A percentile compares a stretch with the other conserved stretches of the same genome.
These are phyloP conservation scores for Cantharis nigra DNA, from an alignment of 2,888 invertebrate species.

Conservation along the genomic window DNA sequence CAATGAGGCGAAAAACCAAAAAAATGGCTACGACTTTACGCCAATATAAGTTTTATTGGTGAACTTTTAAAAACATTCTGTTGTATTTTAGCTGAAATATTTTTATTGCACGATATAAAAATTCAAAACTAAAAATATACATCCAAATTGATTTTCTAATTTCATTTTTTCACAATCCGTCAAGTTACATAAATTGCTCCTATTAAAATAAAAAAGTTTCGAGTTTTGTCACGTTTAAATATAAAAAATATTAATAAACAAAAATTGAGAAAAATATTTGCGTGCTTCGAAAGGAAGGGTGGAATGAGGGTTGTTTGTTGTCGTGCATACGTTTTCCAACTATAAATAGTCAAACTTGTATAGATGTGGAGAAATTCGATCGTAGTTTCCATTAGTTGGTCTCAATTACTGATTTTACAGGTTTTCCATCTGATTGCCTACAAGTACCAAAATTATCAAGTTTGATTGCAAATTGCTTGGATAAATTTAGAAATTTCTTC, in stretches of 20 bases:
- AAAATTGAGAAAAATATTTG: neutral
- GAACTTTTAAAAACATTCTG: neutral
- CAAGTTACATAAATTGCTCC: neutral
- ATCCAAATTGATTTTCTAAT: neutral
- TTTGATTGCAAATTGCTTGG: neutral
- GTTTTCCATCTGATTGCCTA: neutral
- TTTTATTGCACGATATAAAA: neutral
- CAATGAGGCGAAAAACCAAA: neutral
- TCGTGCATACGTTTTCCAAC: neutral
- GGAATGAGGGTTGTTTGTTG: neutral
- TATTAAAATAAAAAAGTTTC: neutral
- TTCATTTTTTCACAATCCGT: neutral
- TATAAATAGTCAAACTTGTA: neutral
- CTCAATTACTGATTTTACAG: neutral
- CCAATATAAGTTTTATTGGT: neutral
- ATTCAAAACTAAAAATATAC: neutral
- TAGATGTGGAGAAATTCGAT: neutral
- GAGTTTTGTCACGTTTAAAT: neutral
- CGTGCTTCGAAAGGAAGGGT: neutral
- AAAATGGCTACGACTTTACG: neutral
- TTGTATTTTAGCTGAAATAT: neutral
- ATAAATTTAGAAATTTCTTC: too few species aligned
- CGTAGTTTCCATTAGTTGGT: neutral
- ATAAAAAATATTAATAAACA: neutral
- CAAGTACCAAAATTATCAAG: neutral